A percentile compares a stretch with the other conserved stretches of the same genome.
Evolutionary conservation across 1,140 invertebrate species (phyloP).

Genomic region (Dendrolimus punctatus): DNA sequence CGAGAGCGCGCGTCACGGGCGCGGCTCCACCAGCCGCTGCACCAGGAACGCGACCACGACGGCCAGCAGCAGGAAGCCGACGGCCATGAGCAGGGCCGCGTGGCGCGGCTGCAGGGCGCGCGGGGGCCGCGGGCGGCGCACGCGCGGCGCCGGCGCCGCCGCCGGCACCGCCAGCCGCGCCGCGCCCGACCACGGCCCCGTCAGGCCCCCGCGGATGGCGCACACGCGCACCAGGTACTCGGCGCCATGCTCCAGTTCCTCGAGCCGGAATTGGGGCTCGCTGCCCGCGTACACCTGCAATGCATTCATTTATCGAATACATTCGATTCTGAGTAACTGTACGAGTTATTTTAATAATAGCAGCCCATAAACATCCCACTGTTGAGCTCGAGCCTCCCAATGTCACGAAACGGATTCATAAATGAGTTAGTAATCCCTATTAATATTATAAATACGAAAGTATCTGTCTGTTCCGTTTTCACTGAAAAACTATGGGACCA

Average conservation of each 20-base stretch:
- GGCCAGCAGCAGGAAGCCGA: conserved; percentile 75
- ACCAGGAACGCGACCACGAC: conserved; percentile 76
- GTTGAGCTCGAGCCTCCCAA: no score
- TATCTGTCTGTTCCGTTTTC: no score
- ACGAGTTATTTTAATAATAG: no score
- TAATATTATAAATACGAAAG: no score
- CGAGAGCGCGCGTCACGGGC: conserved; percentile 45
- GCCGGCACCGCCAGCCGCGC: conserved; percentile 64
- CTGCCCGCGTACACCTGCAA: conserved; percentile 80
- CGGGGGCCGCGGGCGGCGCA: conserved; percentile 19
- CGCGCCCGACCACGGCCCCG: conserved; percentile 78
- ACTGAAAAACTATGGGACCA: no score
- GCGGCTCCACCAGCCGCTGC: conserved; percentile 64
- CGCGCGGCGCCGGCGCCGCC: conserved; percentile 22
- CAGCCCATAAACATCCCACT: no score
- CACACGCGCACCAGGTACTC: conserved; percentile 84
- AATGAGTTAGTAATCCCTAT: no score
- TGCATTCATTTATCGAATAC: not conserved
- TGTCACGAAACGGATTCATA: no score
- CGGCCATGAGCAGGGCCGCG: conserved; percentile 76
- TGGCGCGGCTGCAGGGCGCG: conserved; percentile 75
- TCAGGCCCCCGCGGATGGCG: conserved; percentile 78
- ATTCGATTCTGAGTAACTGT: not conserved
- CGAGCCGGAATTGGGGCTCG: conserved; percentile 77
- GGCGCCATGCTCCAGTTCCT: conserved; percentile 78